Evolutionary conservation across 1,140 invertebrate species (phyloP).

Genomic region (Gerris buenoi): DNA sequence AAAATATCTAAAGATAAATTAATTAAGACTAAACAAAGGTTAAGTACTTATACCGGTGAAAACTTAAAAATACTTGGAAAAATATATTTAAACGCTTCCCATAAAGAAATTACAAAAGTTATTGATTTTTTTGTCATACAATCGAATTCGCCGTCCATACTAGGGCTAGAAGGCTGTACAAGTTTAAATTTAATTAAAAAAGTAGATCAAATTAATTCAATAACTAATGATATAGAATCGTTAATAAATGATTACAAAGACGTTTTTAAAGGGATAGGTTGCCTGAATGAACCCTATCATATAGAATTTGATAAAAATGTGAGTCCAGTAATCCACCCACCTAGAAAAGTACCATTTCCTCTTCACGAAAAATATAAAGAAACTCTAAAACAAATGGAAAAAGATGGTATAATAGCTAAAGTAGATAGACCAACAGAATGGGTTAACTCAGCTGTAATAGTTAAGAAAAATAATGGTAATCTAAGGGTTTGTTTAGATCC

Average conservation of each 20-base stretch:
- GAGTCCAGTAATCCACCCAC: background rate
- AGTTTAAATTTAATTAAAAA: background rate
- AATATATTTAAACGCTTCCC: background rate
- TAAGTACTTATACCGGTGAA: background rate
- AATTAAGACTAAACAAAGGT: background rate
- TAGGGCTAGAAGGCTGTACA: background rate
- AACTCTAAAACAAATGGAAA: constrained; percentile 22
- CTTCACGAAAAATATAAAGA: constrained; percentile 7
- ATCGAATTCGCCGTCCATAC: background rate
- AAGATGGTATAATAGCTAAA: constrained; percentile 17
- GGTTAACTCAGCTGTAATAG: constrained; percentile 15
- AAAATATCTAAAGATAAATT: background rate
- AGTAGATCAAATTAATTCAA: background rate
- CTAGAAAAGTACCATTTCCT: background rate
- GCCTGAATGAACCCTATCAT: background rate
- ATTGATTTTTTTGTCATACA: background rate
- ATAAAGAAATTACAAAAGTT: background rate
- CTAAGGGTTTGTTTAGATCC: constrained; percentile 26
- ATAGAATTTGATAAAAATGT: background rate
- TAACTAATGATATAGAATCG: background rate
- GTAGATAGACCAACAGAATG: constrained; percentile 27
- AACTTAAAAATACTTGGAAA: background rate
- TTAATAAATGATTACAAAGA: background rate
- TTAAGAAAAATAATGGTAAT: constrained; percentile 18
- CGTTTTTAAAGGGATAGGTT: background rate